Base-by-base conservation (phyloP, 2,888 invertebrate species). In the Gisinianus flammeolus region DNA sequence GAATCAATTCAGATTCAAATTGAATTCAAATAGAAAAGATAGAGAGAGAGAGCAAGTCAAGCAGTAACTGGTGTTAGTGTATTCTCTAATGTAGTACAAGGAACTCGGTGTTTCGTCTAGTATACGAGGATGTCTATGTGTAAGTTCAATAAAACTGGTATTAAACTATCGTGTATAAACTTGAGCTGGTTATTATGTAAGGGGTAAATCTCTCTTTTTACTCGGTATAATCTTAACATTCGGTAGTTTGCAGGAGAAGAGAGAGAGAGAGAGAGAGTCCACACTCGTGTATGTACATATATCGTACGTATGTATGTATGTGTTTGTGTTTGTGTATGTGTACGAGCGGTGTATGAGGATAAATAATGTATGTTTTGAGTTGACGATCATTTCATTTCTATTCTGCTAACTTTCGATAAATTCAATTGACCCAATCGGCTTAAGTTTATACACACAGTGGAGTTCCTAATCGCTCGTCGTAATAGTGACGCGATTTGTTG, bases 401-500 rank as follows among this genome's bases (percentile, higher is more conserved):
- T 58, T 31, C 76, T 72, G 72, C 31, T 66, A 30, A 64, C 67
- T 58, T 77, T 70, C 77, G 62, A 77, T 77, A 77, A 70, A 77
- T 70, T 83, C 80, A 81, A 80, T 81, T 79, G 80, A 79, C 77
- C 76, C 81, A 82, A 79, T 82, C 82, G 78, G 81, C 76, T 81
- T 81, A 79, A 72, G 75, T 66, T 62, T 35, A 75, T 52, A n/a
- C 54, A 52, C 30, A 30, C 33, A 10, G 22, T 58, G 28, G 6
- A 70, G 54, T 69, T 76, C 69, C 76, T 76, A 76, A 76, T 76
- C 76, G 56, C 26, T 76, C 56, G 73, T 71, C 62, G n/a, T 72
- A 74, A 33, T 26, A 64, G 10, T 26, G 35, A 64, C 28, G 70
- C 52, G 64, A 67, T 74, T 74, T 74, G 66, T 67, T 66, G 19